Evolutionary conservation across 2,113 vertebrate species (phyloP).

Genomic region (Erythrolamprus reginae): DNA sequence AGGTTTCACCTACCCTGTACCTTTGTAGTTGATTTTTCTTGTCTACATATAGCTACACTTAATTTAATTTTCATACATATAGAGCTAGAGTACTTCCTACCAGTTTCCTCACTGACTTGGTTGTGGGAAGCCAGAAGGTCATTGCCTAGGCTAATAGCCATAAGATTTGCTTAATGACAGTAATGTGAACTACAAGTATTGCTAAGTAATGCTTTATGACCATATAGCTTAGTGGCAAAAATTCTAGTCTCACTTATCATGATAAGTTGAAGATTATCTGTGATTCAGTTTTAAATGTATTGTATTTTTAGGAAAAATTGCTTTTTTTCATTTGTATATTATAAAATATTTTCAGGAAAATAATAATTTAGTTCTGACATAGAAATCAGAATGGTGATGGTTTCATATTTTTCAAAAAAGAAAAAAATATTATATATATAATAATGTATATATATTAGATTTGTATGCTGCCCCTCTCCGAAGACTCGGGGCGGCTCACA

Average conservation of each 20-base stretch:
- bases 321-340: neutral
- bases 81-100: neutral
- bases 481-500: too few relatives aligned
- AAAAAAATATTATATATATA: too few relatives aligned
- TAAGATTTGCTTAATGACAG: neutral
- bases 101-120: neutral
- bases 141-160: neutral
- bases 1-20: neutral
- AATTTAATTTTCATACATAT: neutral
- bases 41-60: neutral
- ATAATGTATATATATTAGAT: too few relatives aligned
- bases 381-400: neutral
- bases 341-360: neutral
- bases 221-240: neutral
- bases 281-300: neutral
- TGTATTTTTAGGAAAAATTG: neutral
- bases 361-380: neutral
- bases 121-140: neutral
- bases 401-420: neutral
- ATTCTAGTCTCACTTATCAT: neutral
- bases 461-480: too few relatives aligned
- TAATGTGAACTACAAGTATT: neutral
- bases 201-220: neutral
- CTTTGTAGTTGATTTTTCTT: neutral
- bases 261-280: neutral